A percentile compares a stretch with the other conserved stretches of the same genome.
Evolutionary conservation across 2,113 vertebrate species (phyloP).

Genomic region (Archilochus colubris): DNA sequence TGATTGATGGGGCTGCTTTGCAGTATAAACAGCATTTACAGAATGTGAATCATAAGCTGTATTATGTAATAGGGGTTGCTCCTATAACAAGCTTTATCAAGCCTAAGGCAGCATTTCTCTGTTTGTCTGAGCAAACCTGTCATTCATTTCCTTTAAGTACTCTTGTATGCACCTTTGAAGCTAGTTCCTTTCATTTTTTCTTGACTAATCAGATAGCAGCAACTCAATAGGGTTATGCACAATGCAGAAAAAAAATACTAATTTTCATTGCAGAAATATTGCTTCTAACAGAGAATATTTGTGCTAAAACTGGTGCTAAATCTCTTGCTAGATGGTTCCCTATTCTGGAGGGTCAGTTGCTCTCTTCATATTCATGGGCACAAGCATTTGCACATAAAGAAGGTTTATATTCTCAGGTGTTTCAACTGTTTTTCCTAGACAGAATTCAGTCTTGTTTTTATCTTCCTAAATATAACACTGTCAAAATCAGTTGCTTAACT

Average conservation of each 20-base stretch:
- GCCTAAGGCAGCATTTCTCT: neutral
- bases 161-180: neutral
- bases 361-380: neutral
- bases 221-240: neutral
- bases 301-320: neutral
- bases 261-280: neutral
- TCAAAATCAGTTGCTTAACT: neutral
- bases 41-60: neutral
- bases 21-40: neutral
- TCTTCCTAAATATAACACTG: neutral
- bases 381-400: neutral
- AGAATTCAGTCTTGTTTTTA: neutral
- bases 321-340: neutral
- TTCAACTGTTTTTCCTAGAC: neutral
- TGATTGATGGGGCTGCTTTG: neutral
- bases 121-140: neutral
- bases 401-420: neutral
- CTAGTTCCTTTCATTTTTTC: neutral
- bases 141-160: neutral
- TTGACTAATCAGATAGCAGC: neutral
- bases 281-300: neutral
- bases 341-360: neutral
- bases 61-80: neutral
- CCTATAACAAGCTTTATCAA: neutral
- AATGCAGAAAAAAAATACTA: neutral